Evolutionary conservation across 2,888 invertebrate species (phyloP).

Genomic region (Sialis lutaria): DNA sequence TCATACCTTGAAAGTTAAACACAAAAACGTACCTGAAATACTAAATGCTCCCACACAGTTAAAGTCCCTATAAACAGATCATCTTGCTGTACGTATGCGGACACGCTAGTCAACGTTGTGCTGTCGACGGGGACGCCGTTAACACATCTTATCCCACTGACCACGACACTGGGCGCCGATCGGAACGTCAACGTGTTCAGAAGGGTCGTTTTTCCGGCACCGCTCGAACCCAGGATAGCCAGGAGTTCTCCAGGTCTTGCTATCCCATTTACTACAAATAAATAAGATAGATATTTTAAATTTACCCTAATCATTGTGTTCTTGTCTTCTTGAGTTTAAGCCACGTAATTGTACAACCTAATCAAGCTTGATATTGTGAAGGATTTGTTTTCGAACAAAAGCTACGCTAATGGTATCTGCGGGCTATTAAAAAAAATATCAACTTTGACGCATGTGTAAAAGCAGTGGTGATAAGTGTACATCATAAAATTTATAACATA

Average conservation of each 20-base stretch:
- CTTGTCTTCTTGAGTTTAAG: too few relatives aligned
- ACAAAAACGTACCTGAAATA: constrained; percentile 49
- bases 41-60: constrained; percentile 76
- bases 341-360: too few relatives aligned
- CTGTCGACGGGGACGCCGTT: constrained; percentile 64
- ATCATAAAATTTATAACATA: too few relatives aligned
- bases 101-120: constrained; percentile 53
- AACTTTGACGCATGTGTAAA: too few relatives aligned
- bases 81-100: constrained; percentile 88
- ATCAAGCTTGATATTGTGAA: too few relatives aligned
- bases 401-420: too few relatives aligned
- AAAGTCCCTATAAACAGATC: constrained; percentile 83
- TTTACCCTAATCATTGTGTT: too few relatives aligned
- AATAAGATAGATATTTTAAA: constrained; percentile 1
- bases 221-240: constrained; percentile 79
- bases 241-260: constrained; percentile 74
- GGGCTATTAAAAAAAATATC: too few relatives aligned
- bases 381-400: too few relatives aligned
- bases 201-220: constrained; percentile 89
- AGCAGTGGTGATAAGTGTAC: too few relatives aligned
- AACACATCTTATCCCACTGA: constrained; percentile 38
- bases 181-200: constrained; percentile 77
- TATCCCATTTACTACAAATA: constrained; percentile 51
- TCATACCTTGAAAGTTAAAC: not conserved
- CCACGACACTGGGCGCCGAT: constrained; percentile 48